A percentile compares a stretch with the other conserved stretches of the same genome.
These are phyloP conservation scores for Corythornis cristatus DNA, from an alignment of 2,113 vertebrate genomes.

Conservation along the genomic window DNA sequence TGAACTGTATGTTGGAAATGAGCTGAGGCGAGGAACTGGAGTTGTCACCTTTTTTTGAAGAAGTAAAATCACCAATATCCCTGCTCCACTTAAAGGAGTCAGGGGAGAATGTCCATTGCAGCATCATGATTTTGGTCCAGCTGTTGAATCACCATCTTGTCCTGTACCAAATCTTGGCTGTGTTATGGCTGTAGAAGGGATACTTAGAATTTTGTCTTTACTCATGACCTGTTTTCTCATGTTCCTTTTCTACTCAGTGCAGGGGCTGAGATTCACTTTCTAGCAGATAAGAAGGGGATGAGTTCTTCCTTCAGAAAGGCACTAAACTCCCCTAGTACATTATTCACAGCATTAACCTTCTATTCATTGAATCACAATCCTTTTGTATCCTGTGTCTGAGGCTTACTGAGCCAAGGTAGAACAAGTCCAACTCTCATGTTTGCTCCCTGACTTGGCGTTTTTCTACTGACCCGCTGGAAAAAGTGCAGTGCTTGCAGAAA, in stretches of 20 bases:
- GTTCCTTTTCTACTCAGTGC: neutral
- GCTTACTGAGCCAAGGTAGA: neutral
- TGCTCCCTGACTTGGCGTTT: neutral
- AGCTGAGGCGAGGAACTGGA: neutral
- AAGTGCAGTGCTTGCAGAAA: constrained; percentile 56
- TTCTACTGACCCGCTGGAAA: neutral
- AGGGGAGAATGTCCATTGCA: neutral
- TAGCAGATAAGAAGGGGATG: fast-evolving
- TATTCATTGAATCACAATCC: neutral
- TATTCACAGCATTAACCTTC: neutral
- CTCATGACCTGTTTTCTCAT: neutral
- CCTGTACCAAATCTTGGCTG: neutral
- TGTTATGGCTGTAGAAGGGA: neutral
- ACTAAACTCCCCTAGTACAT: neutral
- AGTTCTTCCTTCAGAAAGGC: neutral
- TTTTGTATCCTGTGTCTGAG: fast-evolving
- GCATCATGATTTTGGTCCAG: neutral
- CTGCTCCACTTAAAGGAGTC: fast-evolving
- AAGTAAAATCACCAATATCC: neutral
- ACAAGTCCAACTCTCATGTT: neutral
- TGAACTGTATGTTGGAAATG: neutral
- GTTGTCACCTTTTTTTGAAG: neutral
- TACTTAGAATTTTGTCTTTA: neutral
- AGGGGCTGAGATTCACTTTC: neutral
- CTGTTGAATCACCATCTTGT: neutral